Conservation (phyloP, 2,113 vertebrate species). For the Rissa tridactyla region DNA sequence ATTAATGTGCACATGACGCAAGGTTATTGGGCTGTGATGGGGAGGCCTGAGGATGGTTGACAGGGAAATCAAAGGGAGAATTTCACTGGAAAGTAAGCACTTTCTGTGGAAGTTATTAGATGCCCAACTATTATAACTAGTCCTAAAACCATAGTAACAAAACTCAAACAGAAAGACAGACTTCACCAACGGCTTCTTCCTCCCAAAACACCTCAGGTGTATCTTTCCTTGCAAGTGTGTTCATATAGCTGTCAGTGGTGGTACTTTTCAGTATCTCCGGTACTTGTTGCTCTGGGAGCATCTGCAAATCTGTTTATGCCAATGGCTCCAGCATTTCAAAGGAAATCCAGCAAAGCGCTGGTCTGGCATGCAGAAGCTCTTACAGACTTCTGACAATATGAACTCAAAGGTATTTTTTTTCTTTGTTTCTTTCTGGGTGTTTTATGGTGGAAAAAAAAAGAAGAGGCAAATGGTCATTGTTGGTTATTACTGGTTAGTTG, state of each 20-base stretch:
- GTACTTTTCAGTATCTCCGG: neutral
- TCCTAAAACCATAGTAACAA: conserved; percentile 52
- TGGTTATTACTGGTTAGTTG: neutral
- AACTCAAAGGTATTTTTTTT: neutral
- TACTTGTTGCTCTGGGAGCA: neutral
- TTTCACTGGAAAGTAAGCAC: conserved; percentile 62
- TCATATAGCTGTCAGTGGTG: neutral
- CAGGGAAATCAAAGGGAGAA: conserved; percentile 64
- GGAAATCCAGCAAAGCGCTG: neutral
- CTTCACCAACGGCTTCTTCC: neutral
- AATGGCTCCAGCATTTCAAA: neutral
- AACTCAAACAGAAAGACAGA: conserved; percentile 37
- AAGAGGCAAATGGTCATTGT: neutral
- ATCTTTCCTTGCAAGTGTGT: neutral
- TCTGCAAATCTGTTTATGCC: neutral
- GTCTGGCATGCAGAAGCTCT: neutral
- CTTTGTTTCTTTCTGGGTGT: neutral
- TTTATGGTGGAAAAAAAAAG: neutral
- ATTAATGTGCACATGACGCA: conserved; percentile 48
- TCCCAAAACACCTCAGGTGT: neutral
- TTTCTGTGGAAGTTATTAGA: conserved; percentile 65
- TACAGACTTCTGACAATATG: neutral
- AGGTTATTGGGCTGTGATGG: conserved; percentile 55
- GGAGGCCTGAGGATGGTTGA: conserved; percentile 27
- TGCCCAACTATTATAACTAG: conserved; percentile 54